Percentiles rank a stretch among this genome's conserved stretches.
These are phyloP conservation scores for Drosophila watanabei DNA, from an alignment of 1,140 invertebrate species.

Conservation along the genomic window DNA sequence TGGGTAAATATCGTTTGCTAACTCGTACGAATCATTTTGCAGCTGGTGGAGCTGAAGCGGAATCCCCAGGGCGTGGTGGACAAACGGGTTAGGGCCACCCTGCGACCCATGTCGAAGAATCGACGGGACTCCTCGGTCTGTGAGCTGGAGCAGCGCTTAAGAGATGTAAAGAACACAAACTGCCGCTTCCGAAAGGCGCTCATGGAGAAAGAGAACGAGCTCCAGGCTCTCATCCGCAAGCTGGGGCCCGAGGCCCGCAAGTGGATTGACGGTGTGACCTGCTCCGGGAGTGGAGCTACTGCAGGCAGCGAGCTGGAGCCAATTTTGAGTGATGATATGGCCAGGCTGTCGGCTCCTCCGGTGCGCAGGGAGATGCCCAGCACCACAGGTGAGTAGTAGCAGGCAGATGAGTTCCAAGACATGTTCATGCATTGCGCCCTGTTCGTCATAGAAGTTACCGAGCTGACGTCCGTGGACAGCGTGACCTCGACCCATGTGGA, in stretches of 20 bases:
- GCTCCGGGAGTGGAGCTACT: slow-evolving; percentile 44
- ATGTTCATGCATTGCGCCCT: slow-evolving; percentile 59
- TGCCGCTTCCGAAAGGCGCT: slow-evolving; percentile 92
- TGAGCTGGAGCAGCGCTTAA: slow-evolving; percentile 92
- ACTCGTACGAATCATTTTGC: slow-evolving; percentile 57
- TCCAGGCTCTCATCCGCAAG: slow-evolving; percentile 87
- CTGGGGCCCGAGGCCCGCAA: slow-evolving; percentile 83
- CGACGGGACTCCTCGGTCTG: slow-evolving; percentile 89
- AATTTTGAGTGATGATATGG: slow-evolving; percentile 72
- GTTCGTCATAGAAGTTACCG: slow-evolving; percentile 80
- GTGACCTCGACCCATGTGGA: slow-evolving; percentile 85
- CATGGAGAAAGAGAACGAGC: slow-evolving; percentile 92
- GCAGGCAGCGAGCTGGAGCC: slow-evolving; percentile 73
- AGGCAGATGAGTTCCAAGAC: not conserved
- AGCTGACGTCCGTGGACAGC: slow-evolving; percentile 84
- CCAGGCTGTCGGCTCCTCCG: slow-evolving; percentile 75
- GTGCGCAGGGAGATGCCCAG: slow-evolving; percentile 83
- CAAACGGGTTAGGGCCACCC: slow-evolving; percentile 91
- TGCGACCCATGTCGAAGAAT: slow-evolving; percentile 91
- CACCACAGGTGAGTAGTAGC: slow-evolving; percentile 73
- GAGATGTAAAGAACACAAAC: slow-evolving; percentile 92
- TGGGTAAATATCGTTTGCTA: not conserved
- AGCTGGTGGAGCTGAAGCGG: slow-evolving; percentile 95
- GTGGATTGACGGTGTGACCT: slow-evolving; percentile 84
- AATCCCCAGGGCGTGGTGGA: slow-evolving; percentile 95